Base-by-base conservation (phyloP, 2,888 invertebrate species). In the Hirtodrosophila trivittata region DNA sequence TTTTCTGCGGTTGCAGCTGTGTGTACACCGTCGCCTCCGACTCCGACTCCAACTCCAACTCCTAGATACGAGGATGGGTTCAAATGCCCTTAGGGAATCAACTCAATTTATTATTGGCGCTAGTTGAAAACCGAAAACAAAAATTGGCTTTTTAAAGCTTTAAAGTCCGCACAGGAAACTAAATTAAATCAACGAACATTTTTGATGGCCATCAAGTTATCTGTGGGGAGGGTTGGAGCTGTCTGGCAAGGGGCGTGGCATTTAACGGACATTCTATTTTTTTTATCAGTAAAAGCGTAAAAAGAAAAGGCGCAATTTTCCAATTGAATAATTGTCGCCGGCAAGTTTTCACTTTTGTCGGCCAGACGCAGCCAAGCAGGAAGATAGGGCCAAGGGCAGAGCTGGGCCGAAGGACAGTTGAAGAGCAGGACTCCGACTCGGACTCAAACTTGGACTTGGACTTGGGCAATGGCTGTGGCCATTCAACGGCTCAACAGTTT, bases 301-400 rank as follows among this genome's bases (percentile, higher is more conserved):
- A 56, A 43, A 51, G 64, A 69, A 81, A 71, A 67, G 65, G 69
- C 60, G 70, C 84, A 85, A 84, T 87, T 87, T 87, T 87, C 86
- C 87, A 85, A 87, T 84, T 87, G 87, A 87, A 87, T 87, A 86
- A 82, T 72, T 77, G 71, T 75, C 75, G 71, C 85, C 69, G 75
- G 80, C 58, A 78, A 80, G 80, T 81, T 81, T 86, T 86, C 75
- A 73, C 72, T 77, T 78, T 78, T 76, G 73, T 77, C 57, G 67
- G 58, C 56, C 67, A 55, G 55, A 52, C 57, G 51, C 43, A 66
- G 69, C 52, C 73, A 65, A 69, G 66, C 62, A 57, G 66, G 26
- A 55, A 52, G 38, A 49, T 38, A 33, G 35, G 9, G 33, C 30
- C 39, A 28, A 33, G 21, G 38, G 58, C 16, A 12, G 26, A 56